Conservation (phyloP, 2,797 vertebrate genomes). For the Thalassophryne amazonica region DNA sequence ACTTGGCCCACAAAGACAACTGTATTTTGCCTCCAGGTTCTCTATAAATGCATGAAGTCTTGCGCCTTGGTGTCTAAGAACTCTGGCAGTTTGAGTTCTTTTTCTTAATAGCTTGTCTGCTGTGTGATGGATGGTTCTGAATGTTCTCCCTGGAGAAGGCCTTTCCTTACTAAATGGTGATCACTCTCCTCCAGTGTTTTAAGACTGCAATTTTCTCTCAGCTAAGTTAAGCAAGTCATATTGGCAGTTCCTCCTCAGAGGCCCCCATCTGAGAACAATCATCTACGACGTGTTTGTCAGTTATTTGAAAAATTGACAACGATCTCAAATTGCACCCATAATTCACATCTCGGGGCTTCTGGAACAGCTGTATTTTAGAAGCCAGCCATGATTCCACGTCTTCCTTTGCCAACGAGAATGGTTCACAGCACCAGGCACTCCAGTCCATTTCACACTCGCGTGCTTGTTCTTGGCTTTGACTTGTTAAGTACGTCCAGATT, state of each 20-base stretch:
- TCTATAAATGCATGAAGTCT: too few species aligned
- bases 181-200: constrained; percentile 46
- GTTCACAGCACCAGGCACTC: constrained; percentile 7
- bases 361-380: constrained; percentile 51
- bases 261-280: constrained; percentile 57
- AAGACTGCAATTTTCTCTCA: constrained; percentile 39
- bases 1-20: too few species aligned
- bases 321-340: constrained; percentile 57
- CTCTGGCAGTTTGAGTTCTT: too few species aligned
- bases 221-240: constrained; percentile 14
- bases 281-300: constrained; percentile 59
- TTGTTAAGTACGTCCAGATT: constrained; percentile 14
- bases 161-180: constrained; percentile 49
- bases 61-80: too few species aligned
- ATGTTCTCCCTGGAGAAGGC: constrained; percentile 40
- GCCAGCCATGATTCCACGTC: constrained; percentile 32
- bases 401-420: constrained; percentile 22
- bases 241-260: constrained; percentile 41
- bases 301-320: constrained; percentile 63
- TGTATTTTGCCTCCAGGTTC: too few species aligned
- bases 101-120: too few species aligned
- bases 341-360: constrained; percentile 52
- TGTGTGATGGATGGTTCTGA: constrained; percentile 42
- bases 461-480: constrained; percentile 10
- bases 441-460: constrained; percentile 11